phyloP scores from a whole-genome alignment of 2,797 vertebrate genomes.

The Urosaurus nigricauda region DNA sequence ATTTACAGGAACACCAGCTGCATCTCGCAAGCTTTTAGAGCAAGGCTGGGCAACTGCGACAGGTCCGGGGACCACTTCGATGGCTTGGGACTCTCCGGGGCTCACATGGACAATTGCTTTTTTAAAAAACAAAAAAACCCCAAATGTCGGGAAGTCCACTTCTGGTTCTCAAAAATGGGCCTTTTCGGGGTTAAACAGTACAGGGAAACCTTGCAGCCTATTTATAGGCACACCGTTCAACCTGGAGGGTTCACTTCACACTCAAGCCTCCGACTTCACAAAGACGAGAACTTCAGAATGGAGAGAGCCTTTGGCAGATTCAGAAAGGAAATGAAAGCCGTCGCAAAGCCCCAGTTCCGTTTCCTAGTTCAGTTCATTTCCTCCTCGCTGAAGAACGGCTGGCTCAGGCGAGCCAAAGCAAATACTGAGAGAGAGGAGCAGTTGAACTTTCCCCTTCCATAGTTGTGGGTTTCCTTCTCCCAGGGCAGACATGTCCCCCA shows the following conservation, averaged over 20 bases:
- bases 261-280: too few relatives aligned
- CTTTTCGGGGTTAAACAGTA: not conserved
- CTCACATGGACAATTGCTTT: not conserved
- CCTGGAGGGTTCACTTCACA: too few relatives aligned
- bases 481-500: too few relatives aligned
- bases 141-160: too few relatives aligned
- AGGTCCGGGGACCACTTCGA: too few relatives aligned
- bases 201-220: not conserved
- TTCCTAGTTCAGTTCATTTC: not conserved
- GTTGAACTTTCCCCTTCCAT: not conserved
- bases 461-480: not conserved
- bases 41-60: too few relatives aligned
- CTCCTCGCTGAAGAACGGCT: not conserved
- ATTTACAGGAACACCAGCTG: not conserved
- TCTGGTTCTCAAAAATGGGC: too few relatives aligned
- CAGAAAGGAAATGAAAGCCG: not conserved
- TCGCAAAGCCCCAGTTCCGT: too few relatives aligned
- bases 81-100: too few relatives aligned
- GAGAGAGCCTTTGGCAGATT: too few relatives aligned
- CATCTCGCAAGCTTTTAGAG: not conserved
- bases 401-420: too few relatives aligned
- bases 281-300: too few relatives aligned
- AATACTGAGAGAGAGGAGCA: not conserved
- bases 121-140: not conserved
- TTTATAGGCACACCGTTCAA: not conserved